Evolutionary conservation across 1,140 invertebrate genomes (phyloP), one percentile per base, ranked within the genome.

Genomic region (Plutomurus gul): DNA sequence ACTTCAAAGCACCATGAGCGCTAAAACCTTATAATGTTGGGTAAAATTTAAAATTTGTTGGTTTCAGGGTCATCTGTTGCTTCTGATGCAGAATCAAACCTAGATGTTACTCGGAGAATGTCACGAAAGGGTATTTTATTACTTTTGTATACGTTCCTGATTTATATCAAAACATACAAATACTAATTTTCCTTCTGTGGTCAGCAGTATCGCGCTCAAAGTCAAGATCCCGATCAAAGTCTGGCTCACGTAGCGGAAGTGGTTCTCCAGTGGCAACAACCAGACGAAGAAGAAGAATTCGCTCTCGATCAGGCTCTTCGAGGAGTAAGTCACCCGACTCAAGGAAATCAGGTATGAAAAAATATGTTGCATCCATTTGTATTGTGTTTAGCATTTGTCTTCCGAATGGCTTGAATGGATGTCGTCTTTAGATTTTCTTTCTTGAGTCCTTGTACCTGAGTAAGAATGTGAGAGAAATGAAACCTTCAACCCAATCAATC

Each of bases 341-440:
- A 43, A 87, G 85, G 1, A 84, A 85, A 3, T 87, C 87, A 86
- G 79, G 1, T 83, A 84, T 13, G 80, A 49, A 6, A 46, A 51
- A 47, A 13, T 22, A n/a, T n/a, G n/a, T n/a, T n/a, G n/a, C n/a
- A n/a, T n/a, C n/a, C n/a, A n/a, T n/a, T n/a, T n/a, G n/a, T n/a
- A n/a, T n/a, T n/a, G n/a, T n/a, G n/a, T n/a, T n/a, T n/a, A n/a
- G n/a, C n/a, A n/a, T n/a, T n/a, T n/a, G n/a, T n/a, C 46, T 30
- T 37, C 49, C 11, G 33, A 56, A 70, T 27, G n/a, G 30, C 16
- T 71, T 20, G 37, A 25, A 27, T 46, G 75, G 25, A 77, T 75
- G 4, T 25, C 39, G 33, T 56, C 18, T 0, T 1, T 7, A 27
- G 3, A 25, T 16, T 13, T n/a, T 36, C 4, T n/a, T n/a, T n/a